A percentile compares a stretch with the other conserved stretches of the same genome.
These are phyloP conservation scores for Lota lota DNA, from an alignment of 2,113 vertebrate species.

Conservation along the genomic window DNA sequence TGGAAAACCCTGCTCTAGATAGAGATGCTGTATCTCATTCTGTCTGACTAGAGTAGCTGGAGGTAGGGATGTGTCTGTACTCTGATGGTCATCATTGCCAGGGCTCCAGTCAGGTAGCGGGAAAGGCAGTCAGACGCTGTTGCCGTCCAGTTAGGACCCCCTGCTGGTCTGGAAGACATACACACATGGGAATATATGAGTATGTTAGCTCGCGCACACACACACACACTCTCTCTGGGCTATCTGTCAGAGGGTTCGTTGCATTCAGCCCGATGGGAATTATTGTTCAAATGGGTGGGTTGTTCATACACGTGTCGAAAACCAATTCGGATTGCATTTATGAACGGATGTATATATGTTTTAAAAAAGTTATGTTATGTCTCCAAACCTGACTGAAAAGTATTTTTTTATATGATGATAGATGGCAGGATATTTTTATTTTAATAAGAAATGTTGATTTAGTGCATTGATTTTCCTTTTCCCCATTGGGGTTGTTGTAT, in stretches of 20 bases:
- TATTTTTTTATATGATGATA: constrained; percentile 60
- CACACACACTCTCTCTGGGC: constrained; percentile 2
- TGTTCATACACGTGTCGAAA: constrained; percentile 39
- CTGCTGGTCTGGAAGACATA: constrained; percentile 78
- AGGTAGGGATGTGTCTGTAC: constrained; percentile 48
- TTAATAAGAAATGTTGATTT: constrained; percentile 31
- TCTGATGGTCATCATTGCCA: constrained; percentile 78
- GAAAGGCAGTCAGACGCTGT: constrained; percentile 86
- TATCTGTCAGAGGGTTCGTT: background rate
- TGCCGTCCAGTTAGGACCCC: constrained; percentile 86
- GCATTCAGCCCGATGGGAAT: too few species aligned
- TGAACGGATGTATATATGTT: constrained; percentile 61
- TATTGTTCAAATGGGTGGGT: background rate
- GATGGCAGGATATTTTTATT: constrained; percentile 28
- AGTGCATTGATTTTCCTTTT: constrained; percentile 22
- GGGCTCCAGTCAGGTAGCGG: constrained; percentile 74
- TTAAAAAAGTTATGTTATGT: constrained; percentile 14
- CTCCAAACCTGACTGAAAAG: constrained; percentile 32
- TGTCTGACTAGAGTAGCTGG: too few species aligned
- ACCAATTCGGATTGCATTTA: constrained; percentile 71
- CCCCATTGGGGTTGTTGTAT: constrained; percentile 45
- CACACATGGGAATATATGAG: background rate
- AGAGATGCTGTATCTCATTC: too few species aligned
- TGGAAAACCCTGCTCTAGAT: too few species aligned
- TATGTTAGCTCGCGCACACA: too few species aligned